Percentiles rank a stretch among this genome's conserved stretches.
Conservation (phyloP, 1,140 invertebrate genomes). For the Papilio dardanus region DNA sequence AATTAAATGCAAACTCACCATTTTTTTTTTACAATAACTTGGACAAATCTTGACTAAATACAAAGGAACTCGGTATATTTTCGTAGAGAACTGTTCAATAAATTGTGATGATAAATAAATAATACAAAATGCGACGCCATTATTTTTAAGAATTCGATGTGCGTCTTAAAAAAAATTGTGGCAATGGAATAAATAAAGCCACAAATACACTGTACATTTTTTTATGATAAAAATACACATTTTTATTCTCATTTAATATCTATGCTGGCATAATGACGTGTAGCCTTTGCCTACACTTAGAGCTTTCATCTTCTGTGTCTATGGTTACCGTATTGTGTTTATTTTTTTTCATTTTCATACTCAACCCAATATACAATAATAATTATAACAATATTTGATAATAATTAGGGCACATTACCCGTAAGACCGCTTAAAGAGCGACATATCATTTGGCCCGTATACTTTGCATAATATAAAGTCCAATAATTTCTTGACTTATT, state of each 20-base stretch:
- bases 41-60: not conserved
- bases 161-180: not conserved
- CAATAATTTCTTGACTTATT: not conserved
- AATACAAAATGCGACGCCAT: not conserved
- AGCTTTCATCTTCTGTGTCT: not conserved
- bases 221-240: not conserved
- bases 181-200: not conserved
- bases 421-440: not conserved
- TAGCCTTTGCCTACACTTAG: not conserved
- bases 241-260: not conserved
- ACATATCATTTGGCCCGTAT: constrained; percentile 6
- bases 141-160: not conserved
- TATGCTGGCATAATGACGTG: not conserved
- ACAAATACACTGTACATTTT: not conserved
- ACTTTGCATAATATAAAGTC: constrained; percentile 10
- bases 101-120: not conserved
- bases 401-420: not conserved
- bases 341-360: not conserved
- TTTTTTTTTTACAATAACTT: not conserved
- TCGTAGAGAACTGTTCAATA: not conserved
- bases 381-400: not conserved
- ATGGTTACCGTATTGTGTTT: not conserved
- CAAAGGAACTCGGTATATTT: not conserved
- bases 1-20: constrained; percentile 24
- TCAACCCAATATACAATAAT: not conserved